Conservation (phyloP, 2,113 vertebrate genomes). For the Alaudala cheleensis region DNA sequence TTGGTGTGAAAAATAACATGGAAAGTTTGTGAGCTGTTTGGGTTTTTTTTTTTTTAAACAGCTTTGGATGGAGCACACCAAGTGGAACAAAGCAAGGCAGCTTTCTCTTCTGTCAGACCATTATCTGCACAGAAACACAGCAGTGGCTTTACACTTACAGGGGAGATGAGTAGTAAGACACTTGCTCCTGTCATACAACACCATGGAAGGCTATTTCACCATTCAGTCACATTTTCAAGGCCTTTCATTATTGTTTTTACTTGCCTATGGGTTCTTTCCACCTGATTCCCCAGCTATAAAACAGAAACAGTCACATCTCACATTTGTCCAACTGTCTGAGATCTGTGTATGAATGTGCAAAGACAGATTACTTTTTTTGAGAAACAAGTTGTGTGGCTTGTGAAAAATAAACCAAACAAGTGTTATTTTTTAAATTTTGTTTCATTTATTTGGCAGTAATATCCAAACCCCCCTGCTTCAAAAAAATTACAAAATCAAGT, state of each 20-base stretch:
- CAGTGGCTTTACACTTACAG: neutral
- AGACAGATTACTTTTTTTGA: neutral
- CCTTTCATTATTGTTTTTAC: neutral
- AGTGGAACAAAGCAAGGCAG: neutral
- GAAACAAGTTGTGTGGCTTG: neutral
- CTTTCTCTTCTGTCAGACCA: neutral
- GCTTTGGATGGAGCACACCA: neutral
- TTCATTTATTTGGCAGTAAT: slow-evolving; percentile 79
- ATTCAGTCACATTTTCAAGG: neutral
- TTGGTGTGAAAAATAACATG: neutral
- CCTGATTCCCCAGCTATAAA: neutral
- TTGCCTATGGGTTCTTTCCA: neutral
- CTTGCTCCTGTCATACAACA: neutral
- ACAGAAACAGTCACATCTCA: neutral
- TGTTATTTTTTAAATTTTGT: slow-evolving; percentile 32
- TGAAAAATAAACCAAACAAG: neutral
- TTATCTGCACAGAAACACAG: neutral
- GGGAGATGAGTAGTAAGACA: neutral
- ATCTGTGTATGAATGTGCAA: neutral
- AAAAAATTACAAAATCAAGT: slow-evolving; percentile 76
- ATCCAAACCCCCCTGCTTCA: slow-evolving; percentile 62
- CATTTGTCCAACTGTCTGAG: neutral
- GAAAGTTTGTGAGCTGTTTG: neutral
- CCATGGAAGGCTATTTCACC: neutral
- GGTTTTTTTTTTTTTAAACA: neutral